Percentiles rank a stretch among this genome's conserved stretches.
These are phyloP conservation scores for Cerastis rubricosa DNA, from an alignment of 2,888 invertebrate species.

Conservation along the genomic window DNA sequence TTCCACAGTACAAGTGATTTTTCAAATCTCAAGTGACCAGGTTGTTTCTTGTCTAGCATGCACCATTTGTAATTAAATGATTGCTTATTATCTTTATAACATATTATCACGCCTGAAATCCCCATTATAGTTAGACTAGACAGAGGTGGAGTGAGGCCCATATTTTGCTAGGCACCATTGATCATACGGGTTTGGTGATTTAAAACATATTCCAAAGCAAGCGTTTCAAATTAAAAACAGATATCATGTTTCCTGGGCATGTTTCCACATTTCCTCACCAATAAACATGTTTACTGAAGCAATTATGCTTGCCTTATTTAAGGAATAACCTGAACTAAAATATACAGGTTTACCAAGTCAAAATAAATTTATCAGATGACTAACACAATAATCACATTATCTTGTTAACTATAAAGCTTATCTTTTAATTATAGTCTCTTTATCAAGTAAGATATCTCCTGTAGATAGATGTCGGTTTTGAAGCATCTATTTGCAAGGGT, in stretches of 20 bases:
- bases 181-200: not conserved
- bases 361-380: constrained; percentile 5
- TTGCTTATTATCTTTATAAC: not conserved
- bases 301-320: not conserved
- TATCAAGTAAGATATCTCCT: constrained; percentile 4
- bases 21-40: not conserved
- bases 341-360: not conserved
- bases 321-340: not conserved
- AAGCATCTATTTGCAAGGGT: constrained; percentile 11
- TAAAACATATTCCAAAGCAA: not conserved
- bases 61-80: not conserved
- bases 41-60: not conserved
- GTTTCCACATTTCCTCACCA: not conserved
- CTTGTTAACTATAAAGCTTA: constrained; percentile 3
- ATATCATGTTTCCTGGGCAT: not conserved
- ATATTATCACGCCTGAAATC: too few relatives aligned
- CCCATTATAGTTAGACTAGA: too few relatives aligned
- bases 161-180: too few relatives aligned
- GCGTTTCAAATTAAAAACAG: not conserved
- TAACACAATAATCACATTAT: constrained; percentile 11
- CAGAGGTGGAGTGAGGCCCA: too few relatives aligned
- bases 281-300: not conserved
- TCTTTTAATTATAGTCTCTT: constrained; percentile 27
- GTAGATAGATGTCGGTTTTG: not conserved
- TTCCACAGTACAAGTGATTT: not conserved